Conservation (phyloP, 2,888 invertebrate species). For the Spisula subtruncata region DNA sequence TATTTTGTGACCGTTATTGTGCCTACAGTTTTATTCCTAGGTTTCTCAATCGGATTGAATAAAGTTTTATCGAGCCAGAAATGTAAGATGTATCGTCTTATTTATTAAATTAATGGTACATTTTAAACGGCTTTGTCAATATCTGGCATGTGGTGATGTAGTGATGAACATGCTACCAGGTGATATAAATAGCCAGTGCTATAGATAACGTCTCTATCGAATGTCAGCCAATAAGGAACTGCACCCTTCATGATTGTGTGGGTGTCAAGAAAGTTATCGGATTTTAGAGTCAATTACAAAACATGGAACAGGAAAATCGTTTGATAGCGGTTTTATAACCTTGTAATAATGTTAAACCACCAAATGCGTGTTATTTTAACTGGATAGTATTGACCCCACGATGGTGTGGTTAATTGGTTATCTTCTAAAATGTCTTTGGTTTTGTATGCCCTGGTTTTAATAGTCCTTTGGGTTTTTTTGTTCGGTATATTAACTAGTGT, state of each 20-base stretch:
- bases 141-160: not conserved
- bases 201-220: not conserved
- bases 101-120: too few species aligned
- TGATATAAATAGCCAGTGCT: not conserved
- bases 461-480: too few species aligned
- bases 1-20: too few species aligned
- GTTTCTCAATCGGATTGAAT: too few species aligned
- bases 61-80: too few species aligned
- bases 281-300: constrained; percentile 12
- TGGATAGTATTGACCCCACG: not conserved
- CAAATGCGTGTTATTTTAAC: not conserved
- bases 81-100: too few species aligned
- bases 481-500: too few species aligned
- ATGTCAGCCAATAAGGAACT: not conserved
- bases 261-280: constrained; percentile 9
- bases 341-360: not conserved
- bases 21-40: too few species aligned
- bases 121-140: not conserved
- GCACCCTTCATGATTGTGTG: constrained; percentile 6
- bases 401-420: not conserved
- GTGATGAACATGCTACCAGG: not conserved
- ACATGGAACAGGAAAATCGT: not conserved
- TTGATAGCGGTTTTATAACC: not conserved
- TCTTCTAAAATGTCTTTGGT: too few species aligned
- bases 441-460: too few species aligned